Percentiles rank a stretch among this genome's conserved stretches.
These are phyloP conservation scores for Buphagus erythrorhynchus DNA, from an alignment of 2,797 vertebrate genomes.

Conservation along the genomic window DNA sequence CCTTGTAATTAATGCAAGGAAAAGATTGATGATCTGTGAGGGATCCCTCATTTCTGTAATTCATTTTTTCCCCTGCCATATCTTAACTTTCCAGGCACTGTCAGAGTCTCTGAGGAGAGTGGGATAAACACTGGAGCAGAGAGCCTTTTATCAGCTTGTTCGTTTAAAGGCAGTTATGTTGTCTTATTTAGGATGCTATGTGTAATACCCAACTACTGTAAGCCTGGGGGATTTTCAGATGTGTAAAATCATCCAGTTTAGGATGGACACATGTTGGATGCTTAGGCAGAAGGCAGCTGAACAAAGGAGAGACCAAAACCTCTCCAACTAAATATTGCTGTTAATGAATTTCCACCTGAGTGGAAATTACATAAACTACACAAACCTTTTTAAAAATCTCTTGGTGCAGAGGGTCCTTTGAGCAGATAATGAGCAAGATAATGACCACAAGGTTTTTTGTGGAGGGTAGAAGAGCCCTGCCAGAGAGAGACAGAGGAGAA, in stretches of 20 bases:
- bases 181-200: neutral
- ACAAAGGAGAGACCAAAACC: neutral
- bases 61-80: neutral
- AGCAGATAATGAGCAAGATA: neutral
- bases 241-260: neutral
- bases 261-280: neutral
- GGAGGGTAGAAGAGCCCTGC: no score
- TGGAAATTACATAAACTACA: no score
- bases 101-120: neutral
- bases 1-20: neutral
- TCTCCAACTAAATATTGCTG: neutral
- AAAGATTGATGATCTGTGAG: neutral
- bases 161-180: neutral
- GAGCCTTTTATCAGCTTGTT: neutral
- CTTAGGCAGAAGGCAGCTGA: neutral
- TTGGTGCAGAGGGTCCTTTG: neutral
- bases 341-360: neutral
- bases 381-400: neutral
- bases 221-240: neutral
- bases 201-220: neutral
- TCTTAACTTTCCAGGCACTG: neutral
- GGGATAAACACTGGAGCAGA: neutral
- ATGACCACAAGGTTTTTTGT: neutral
- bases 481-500: neutral
- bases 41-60: neutral